Base-by-base conservation (phyloP, 2,888 invertebrate species). In the Stenodera caucasica region DNA sequence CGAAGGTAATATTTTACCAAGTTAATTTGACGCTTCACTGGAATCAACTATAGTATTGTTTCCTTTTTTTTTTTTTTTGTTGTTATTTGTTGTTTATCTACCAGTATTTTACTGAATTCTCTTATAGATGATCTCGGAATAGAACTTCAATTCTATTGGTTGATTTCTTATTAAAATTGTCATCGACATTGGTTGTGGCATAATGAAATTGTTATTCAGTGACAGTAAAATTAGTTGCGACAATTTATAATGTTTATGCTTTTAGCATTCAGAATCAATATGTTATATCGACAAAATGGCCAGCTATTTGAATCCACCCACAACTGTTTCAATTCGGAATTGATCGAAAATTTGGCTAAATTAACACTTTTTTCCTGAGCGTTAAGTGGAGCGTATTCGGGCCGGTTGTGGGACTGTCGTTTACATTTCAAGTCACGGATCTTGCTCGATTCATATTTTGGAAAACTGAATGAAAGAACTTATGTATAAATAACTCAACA, bases 21-120 rank as follows among this genome's bases (percentile, higher is more conserved):
- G 75, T 76, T 77, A 77, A 77, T 77, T 77, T 76, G 74, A 75
- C 75, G 76, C 74, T 74, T 74, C 70, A 76, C 70, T 76, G 76
- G 72, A 73, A 71, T 67, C 70, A 65, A 65, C 68, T 69, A 70
- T 69, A 70, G 68, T 66, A 68, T 70, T 72, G 70, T 70, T 71
- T 71, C 70, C 64, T 70, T 67, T 64, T 57, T 65, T 2, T 32
- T 32, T 18, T 40, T 7, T 14, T 37, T 2, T 15, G 15, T 37
- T 37, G 15, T 14, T 15, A n/a, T 35, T 40, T 40, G 40, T 67
- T 68, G 56, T 66, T 52, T 52, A 52, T 52, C 52, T 32, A 56
- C 53, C 54, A 55, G 15, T 51, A 55, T 54, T 57, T 56, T 53
- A 57, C 21, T 51, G 60, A 21, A 52, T 59, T 59, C 59, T 59